Conservation (phyloP, 2,888 invertebrate species). For the Liodrosophila aerea region DNA sequence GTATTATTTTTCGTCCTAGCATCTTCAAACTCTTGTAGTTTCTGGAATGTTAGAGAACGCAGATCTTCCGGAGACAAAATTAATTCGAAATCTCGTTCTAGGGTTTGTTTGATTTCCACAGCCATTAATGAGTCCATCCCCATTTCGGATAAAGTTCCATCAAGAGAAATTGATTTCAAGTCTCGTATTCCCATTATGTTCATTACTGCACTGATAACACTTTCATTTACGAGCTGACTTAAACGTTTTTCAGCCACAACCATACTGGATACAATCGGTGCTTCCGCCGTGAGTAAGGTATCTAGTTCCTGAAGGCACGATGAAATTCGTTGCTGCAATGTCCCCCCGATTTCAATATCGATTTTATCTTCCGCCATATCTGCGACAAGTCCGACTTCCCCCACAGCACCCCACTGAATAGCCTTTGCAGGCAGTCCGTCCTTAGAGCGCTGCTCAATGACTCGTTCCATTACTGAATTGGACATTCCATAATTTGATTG, state of each 20-base stretch:
- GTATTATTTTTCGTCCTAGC: conserved; percentile 64
- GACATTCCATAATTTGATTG: conserved; percentile 93
- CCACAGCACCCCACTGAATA: conserved; percentile 96
- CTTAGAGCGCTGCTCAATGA: conserved; percentile 88
- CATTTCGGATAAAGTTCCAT: conserved; percentile 91
- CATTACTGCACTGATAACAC: conserved; percentile 88
- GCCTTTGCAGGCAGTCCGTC: conserved; percentile 91
- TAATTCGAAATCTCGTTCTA: conserved; percentile 94
- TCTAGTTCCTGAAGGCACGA: conserved; percentile 91
- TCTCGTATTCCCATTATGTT: conserved; percentile 88
- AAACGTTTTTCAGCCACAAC: conserved; percentile 92
- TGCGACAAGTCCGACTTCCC: conserved; percentile 92
- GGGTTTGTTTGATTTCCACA: conserved; percentile 95
- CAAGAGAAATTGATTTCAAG: conserved; percentile 87
- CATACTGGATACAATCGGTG: conserved; percentile 90
- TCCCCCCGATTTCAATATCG: conserved; percentile 89
- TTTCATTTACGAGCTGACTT: conserved; percentile 85
- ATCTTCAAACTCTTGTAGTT: conserved; percentile 79
- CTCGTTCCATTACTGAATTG: conserved; percentile 94
- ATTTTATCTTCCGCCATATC: conserved; percentile 88
- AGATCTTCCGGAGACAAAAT: conserved; percentile 93
- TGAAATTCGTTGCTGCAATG: conserved; percentile 91
- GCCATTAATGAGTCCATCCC: conserved; percentile 99
- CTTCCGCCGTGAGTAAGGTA: conserved; percentile 87
- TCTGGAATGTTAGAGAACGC: conserved; percentile 88